phyloP scores from a whole-genome alignment of 2,888 invertebrate genomes.

The Drosophila algonquin region DNA sequence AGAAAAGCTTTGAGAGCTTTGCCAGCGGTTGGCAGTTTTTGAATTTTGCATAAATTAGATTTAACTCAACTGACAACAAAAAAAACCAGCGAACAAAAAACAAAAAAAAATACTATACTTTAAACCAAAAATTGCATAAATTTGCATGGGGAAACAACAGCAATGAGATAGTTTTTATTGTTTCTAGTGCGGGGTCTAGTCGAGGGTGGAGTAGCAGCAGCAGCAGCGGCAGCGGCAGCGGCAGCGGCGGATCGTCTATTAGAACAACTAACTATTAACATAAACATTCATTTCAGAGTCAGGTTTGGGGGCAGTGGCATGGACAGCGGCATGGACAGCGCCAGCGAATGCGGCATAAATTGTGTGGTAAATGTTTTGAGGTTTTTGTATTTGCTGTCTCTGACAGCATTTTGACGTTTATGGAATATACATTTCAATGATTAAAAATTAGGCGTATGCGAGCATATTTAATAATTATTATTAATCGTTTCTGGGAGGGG shows the following conservation, averaged over 20 bases:
- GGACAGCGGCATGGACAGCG: conserved; percentile 34
- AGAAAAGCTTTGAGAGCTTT: conserved; percentile 50
- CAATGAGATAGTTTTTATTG: conserved; percentile 21
- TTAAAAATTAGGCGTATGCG: conserved; percentile 30
- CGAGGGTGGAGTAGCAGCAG: neutral
- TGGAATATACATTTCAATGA: conserved; percentile 40
- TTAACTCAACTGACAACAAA: conserved; percentile 47
- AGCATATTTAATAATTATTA: conserved; percentile 60
- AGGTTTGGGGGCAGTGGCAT: conserved; percentile 21
- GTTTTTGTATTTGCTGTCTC: conserved; percentile 32
- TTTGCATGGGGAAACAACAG: conserved; percentile 62
- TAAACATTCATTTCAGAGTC: conserved; percentile 51
- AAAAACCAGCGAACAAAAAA: neutral
- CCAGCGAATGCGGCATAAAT: conserved; percentile 71
- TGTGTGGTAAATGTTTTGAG: conserved; percentile 62
- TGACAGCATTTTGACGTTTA: conserved; percentile 39
- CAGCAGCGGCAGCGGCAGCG: too few species aligned
- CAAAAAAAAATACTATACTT: neutral
- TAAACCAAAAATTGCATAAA: conserved; percentile 36
- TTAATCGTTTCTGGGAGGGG: conserved; percentile 29
- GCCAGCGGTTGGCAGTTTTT: conserved; percentile 52
- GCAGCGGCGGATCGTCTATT: conserved; percentile 34
- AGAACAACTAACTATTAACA: conserved; percentile 53
- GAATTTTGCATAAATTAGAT: conserved; percentile 74
- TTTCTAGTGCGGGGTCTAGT: conserved; percentile 4